A percentile compares a stretch with the other conserved stretches of the same genome.
These are phyloP conservation scores for Brachionus angularis DNA, from an alignment of 1,140 invertebrate genomes.

Conservation along the genomic window DNA sequence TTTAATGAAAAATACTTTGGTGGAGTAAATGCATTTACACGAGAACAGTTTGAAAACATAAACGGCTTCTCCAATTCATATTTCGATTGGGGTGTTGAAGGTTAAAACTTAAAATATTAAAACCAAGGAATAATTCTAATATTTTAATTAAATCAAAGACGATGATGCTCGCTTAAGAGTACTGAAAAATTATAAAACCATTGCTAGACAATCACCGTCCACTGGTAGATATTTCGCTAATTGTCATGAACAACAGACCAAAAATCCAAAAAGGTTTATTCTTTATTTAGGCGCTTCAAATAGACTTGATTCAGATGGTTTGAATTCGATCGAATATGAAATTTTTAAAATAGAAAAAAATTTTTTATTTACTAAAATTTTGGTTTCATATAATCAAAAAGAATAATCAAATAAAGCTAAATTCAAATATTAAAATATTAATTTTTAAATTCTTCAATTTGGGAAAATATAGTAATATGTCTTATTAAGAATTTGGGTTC, in stretches of 20 bases:
- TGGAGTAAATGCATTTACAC: constrained; percentile 43
- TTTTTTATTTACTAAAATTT: constrained; percentile 19
- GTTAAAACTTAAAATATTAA: background rate
- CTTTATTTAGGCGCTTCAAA: constrained; percentile 7
- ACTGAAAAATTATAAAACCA: background rate
- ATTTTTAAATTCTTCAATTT: too few relatives aligned
- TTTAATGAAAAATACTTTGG: constrained; percentile 44
- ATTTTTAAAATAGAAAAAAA: constrained; percentile 14
- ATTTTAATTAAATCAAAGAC: background rate
- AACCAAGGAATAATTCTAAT: background rate
- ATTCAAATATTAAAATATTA: too few relatives aligned
- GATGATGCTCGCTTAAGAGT: constrained; percentile 24
- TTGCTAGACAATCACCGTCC: background rate
- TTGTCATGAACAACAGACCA: constrained; percentile 28
- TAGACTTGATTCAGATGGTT: background rate
- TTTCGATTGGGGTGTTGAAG: constrained; percentile 45
- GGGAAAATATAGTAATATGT: too few relatives aligned
- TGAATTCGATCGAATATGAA: constrained; percentile 19
- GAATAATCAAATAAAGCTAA: too few relatives aligned
- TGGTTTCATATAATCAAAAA: constrained; percentile 27
- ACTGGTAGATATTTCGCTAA: constrained; percentile 27
- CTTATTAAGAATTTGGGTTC: too few relatives aligned
- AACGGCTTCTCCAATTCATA: constrained; percentile 45
- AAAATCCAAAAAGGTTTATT: constrained; percentile 30
- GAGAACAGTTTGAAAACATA: constrained; percentile 37